Evolutionary conservation across 1,140 invertebrate species (phyloP).

Genomic region (Apis florea): DNA sequence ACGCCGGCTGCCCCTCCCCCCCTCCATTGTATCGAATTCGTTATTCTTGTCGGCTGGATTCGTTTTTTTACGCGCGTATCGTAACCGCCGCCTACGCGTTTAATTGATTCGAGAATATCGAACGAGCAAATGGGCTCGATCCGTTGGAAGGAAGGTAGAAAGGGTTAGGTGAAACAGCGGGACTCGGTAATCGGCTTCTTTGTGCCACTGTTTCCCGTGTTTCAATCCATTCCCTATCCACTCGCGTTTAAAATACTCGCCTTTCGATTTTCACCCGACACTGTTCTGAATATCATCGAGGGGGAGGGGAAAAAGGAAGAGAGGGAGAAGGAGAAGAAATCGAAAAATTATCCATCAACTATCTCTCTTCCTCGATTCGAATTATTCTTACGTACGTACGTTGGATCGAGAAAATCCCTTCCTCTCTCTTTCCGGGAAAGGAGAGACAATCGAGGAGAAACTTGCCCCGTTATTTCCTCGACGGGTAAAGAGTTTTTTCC

Average conservation of each 20-base stretch:
- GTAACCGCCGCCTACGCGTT: not conserved
- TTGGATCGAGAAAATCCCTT: too few relatives aligned
- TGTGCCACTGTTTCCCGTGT: not conserved
- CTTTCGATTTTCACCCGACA: not conserved
- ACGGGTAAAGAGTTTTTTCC: not conserved
- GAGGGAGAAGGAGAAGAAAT: not conserved
- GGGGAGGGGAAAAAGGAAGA: not conserved
- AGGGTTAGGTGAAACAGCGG: not conserved
- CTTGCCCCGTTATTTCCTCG: not conserved
- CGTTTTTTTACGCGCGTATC: not conserved
- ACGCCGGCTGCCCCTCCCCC: not conserved
- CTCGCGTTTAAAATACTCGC: slow-evolving; percentile 30
- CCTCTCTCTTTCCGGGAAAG: not conserved
- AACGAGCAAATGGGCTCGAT: not conserved
- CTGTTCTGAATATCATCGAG: slow-evolving; percentile 9
- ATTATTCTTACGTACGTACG: too few relatives aligned
- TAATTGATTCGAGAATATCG: slow-evolving; percentile 39
- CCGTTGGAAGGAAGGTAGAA: not conserved
- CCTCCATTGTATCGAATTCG: slow-evolving; percentile 6
- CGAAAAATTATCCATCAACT: slow-evolving; percentile 2
- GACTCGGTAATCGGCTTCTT: slow-evolving; percentile 20
- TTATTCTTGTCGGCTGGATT: not conserved
- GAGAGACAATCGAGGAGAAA: not conserved
- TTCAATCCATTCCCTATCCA: not conserved
- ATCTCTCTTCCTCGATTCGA: slow-evolving; percentile 25